Evolutionary conservation across 2,888 invertebrate species (phyloP), one percentile per base, ranked within the genome.

Genomic region (Eupelmus urozonus): DNA sequence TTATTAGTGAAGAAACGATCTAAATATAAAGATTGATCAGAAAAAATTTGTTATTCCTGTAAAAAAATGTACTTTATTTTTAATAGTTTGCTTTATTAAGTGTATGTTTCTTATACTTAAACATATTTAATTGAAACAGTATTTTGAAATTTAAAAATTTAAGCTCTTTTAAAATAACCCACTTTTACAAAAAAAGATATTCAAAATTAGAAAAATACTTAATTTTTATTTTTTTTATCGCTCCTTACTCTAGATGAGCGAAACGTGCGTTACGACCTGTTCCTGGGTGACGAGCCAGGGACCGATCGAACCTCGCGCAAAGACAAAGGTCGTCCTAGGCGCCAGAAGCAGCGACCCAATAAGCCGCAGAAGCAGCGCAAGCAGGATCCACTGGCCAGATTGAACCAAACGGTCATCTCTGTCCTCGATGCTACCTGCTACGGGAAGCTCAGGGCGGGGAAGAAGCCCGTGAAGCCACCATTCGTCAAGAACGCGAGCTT

Each of bases 401-500:
- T 87, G 73, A 88, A 88, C 82, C 86, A 85, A 80, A 88, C 87
- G 73, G 81, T 85, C 76, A 83, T 83, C 70, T 83, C 85, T 42
- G 83, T 82, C 4, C 66, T 80, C 40, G 80, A 81, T 65, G 69
- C 79, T 3, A 79, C 75, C 65, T 81, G 81, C 67, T 81, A 78
- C 42, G 82, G 81, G 18, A 82, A 75, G 62, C 76, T 55, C 59
- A 73, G 80, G 1, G 13, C n/a, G 9, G 67, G 69, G 0, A 60
- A 57, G 34, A 2, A 49, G 72, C 82, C 85, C 77, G 81, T 86
- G 63, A 88, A 86, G 83, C 87, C 87, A 40, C 87, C 88, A 23
- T 67, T 66, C 62, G 81, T 88, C 45, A 82, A 85, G 51, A 82
- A 88, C 76, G 85, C 88, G 20, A 79, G 80, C 59, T 82, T 84